phyloP scores from a whole-genome alignment of 2,888 invertebrate species.

The Aleiodes testaceus region DNA sequence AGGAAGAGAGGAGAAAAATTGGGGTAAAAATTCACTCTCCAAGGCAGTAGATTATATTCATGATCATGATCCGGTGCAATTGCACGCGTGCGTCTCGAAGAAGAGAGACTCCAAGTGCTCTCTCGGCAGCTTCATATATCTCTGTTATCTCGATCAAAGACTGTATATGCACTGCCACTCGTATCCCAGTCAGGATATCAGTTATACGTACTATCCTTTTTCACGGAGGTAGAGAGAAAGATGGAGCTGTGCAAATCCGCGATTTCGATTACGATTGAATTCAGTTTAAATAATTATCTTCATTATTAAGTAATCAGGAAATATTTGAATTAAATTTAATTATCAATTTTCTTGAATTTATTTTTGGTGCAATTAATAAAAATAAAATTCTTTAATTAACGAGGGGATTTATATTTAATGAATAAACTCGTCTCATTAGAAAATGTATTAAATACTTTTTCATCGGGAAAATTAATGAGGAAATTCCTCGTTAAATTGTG shows the following conservation, averaged over 20 bases:
- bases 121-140: slow-evolving; percentile 58
- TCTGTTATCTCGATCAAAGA: slow-evolving; percentile 57
- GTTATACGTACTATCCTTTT: slow-evolving; percentile 37
- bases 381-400: no score
- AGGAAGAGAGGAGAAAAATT: slow-evolving; percentile 9
- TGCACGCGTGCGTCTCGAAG: neutral
- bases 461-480: neutral
- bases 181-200: slow-evolving; percentile 35
- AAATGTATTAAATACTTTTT: slow-evolving; percentile 19
- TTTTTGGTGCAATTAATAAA: no score
- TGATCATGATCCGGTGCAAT: slow-evolving; percentile 4
- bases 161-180: slow-evolving; percentile 44
- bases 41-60: slow-evolving; percentile 9
- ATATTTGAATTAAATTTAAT: neutral
- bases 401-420: no score
- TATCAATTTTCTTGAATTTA: slow-evolving; percentile 1
- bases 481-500: slow-evolving; percentile 18
- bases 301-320: neutral
- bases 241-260: slow-evolving; percentile 2
- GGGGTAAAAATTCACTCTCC: neutral
- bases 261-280: slow-evolving; percentile 17
- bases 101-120: slow-evolving; percentile 35
- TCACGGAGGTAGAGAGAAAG: neutral
- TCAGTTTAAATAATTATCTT: slow-evolving; percentile 8
- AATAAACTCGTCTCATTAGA: slow-evolving; percentile 7